phyloP scores from a whole-genome alignment of 2,113 vertebrate species.

The Nansenia antarctica region DNA sequence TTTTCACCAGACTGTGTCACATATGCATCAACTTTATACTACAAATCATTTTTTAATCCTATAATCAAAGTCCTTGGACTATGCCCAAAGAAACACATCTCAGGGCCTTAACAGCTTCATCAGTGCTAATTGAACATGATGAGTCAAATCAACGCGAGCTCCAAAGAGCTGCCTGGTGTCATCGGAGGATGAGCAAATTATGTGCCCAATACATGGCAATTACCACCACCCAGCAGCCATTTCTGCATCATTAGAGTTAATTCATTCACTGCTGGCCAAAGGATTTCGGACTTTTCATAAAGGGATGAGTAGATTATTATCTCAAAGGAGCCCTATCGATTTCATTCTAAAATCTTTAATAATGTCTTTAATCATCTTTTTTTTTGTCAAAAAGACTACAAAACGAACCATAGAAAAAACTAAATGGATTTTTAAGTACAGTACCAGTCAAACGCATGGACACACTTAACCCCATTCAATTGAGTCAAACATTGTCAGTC shows the following conservation, averaged over 20 bases:
- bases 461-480: too few relatives aligned
- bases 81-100: neutral
- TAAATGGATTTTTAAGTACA: too few relatives aligned
- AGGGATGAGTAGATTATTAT: neutral
- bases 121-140: slow-evolving; percentile 25
- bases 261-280: neutral
- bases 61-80: neutral
- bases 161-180: slow-evolving; percentile 10
- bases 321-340: too few relatives aligned
- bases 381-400: too few relatives aligned
- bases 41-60: too few relatives aligned
- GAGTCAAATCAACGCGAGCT: slow-evolving; percentile 13
- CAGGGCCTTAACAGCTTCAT: neutral
- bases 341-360: too few relatives aligned
- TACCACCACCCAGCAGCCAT: slow-evolving; percentile 9
- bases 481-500: too few relatives aligned
- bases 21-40: too few relatives aligned
- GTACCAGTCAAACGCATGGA: too few relatives aligned
- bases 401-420: too few relatives aligned
- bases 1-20: too few relatives aligned
- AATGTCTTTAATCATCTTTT: too few relatives aligned
- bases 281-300: neutral
- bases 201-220: neutral
- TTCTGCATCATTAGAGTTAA: neutral
- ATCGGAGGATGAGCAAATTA: neutral